Evolutionary conservation across 2,888 invertebrate species (phyloP), one percentile per base, ranked within the genome.

Genomic region (Hipparchia semele): DNA sequence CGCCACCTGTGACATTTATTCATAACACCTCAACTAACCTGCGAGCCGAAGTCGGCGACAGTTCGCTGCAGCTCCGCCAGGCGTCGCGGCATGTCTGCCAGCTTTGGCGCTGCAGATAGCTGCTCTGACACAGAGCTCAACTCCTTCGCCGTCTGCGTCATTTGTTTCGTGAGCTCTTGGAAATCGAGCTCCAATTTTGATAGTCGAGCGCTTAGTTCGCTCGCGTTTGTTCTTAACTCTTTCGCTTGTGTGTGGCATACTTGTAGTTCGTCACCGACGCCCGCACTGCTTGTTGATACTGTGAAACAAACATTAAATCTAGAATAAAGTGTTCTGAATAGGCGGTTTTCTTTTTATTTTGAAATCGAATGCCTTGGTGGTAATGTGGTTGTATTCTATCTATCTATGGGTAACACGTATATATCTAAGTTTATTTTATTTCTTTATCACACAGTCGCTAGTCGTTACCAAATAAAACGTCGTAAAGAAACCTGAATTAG

Each of bases 161-260:
- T 89, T 12, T 83, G 79, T 68, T 82, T 84, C 4, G 83, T 81
- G 54, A 94, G 79, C 67, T 88, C 86, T 51, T 92, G 91, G 70
- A 96, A 91, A 59, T 95, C 94, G 67, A 90, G 83, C 75, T 95
- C 95, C 54, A 96, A 86, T 75, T 94, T 94, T 1, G 91, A 91
- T 33, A 97, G 87, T 79, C 95, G 94, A 67, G 85, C 86, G 79
- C 94, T 95, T 69, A 96, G 91, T 69, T 92, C 90, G 49, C 95
- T 96, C 79, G 96, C 96, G 86, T 96, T 97, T 76, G 95, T 95
- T 75, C 95, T 94, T 61, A 97, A 89, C 79, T 95, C 95, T 82
- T 95, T 95, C 9, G 96, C 95, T 7, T 96, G 94, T 10, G 96
- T 95, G 84, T 97, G 96, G 86, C 96, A 96, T 82, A 95, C 94